Base-by-base conservation (phyloP, 2,888 invertebrate genomes). In the Phyllotreta cruciferae region DNA sequence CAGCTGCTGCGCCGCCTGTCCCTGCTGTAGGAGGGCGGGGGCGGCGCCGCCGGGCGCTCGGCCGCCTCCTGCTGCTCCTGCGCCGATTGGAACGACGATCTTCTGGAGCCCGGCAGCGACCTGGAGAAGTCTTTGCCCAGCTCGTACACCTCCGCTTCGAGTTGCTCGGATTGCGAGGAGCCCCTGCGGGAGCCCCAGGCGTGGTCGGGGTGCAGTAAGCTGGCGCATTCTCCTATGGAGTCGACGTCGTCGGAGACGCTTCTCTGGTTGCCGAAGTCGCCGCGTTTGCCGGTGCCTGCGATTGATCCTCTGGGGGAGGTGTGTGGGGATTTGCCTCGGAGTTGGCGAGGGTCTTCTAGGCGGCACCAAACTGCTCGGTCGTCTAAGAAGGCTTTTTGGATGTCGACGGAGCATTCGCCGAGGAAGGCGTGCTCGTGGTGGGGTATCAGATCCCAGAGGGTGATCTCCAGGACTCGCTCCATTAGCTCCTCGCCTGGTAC, bases 301-400 rank as follows among this genome's bases (percentile, higher is more conserved):
- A 91, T 84, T 0, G 93, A 93, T 50, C 92, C 90, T 49, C 93
- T 86, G 0, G 93, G 93, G 0, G 93, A 93, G 0, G 89, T 88
- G 76, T 88, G 89, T 0, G 92, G 91, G 0, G 91, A 90, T 68
- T 90, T 89, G 11, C 86, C 85, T n/a, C 91, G 84, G 52, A 92
- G 80, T 58, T 87, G 87, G 65, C 87, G 83, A 0, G 91, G 90
- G 80, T 93, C 93, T 74, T 94, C 93, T 56, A 94, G 82, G 6
- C 93, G 89, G 83, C 94, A 96, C 94, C 95, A 96, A 50, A 93
- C 90, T 0, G 94, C 92, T 62, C 93, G 88, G 79, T 94, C 94
- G 75, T 93, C 92, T 35, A 94, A 86, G 75, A 93, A 92, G 2
- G 93, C 94, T 79, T 92, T 92, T 74, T 90, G 88, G 63, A 93